Evolutionary conservation across 2,888 invertebrate species (phyloP).

Genomic region (Drosophila anomelani): DNA sequence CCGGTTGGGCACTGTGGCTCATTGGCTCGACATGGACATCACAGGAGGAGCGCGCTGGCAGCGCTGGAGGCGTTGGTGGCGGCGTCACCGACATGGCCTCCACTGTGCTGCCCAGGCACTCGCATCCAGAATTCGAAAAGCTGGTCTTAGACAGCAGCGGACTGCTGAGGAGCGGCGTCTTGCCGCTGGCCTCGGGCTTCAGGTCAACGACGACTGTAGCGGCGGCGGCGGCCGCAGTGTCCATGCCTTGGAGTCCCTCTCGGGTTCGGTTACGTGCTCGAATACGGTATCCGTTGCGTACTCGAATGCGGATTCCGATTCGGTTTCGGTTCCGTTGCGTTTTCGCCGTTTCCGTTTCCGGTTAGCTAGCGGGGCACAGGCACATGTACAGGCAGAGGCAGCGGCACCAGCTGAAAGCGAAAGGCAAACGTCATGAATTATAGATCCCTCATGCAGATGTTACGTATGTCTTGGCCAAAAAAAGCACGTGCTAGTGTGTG

Average conservation of each 20-base stretch:
- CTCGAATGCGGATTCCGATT: slow-evolving; percentile 10
- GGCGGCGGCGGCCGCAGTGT: slow-evolving; percentile 73
- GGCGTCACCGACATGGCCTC: slow-evolving; percentile 80
- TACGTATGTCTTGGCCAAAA: slow-evolving; percentile 67
- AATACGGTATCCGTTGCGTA: slow-evolving; percentile 7
- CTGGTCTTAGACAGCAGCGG: slow-evolving; percentile 37
- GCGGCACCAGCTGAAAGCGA: slow-evolving; percentile 59
- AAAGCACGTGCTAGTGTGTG: slow-evolving; percentile 72
- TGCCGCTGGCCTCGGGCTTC: slow-evolving; percentile 57
- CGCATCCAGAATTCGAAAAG: slow-evolving; percentile 53
- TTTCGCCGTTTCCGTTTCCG: slow-evolving; percentile 36
- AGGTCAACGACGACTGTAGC: slow-evolving; percentile 73
- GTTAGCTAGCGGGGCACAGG: slow-evolving; percentile 8
- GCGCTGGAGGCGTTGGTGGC: slow-evolving; percentile 70
- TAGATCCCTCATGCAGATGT: slow-evolving; percentile 49
- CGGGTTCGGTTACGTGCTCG: slow-evolving; percentile 18
- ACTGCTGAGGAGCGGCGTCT: slow-evolving; percentile 53
- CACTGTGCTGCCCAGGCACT: slow-evolving; percentile 78
- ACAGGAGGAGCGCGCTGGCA: slow-evolving; percentile 17
- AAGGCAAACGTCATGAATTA: slow-evolving; percentile 61
- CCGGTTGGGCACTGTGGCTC: slow-evolving; percentile 7
- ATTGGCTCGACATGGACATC: slow-evolving; percentile 24
- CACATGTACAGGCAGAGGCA: background rate
- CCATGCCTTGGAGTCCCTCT: slow-evolving; percentile 51
- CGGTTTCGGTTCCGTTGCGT: slow-evolving; percentile 16